phyloP scores from a whole-genome alignment of 2,113 vertebrate species.

The Dolichallabes microphthalmus region DNA sequence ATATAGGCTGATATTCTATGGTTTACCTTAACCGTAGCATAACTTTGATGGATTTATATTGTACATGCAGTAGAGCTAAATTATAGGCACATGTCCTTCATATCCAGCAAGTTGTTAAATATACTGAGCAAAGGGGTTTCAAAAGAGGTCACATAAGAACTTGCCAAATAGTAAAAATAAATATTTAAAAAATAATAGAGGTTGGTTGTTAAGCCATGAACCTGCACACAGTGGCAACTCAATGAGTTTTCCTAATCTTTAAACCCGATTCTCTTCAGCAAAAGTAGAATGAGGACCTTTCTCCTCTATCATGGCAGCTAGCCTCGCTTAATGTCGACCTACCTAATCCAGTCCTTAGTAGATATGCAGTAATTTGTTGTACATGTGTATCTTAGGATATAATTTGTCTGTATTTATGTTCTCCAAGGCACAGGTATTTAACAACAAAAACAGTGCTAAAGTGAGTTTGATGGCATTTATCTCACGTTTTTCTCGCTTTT shows the following conservation, averaged over 20 bases:
- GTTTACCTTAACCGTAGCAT: constrained; percentile 40
- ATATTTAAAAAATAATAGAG: background rate
- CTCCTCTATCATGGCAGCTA: constrained; percentile 89
- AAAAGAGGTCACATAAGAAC: constrained; percentile 36
- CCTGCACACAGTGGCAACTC: constrained; percentile 38
- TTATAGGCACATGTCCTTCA: constrained; percentile 34
- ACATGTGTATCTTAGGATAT: constrained; percentile 84
- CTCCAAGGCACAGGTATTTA: constrained; percentile 71
- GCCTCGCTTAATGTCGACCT: constrained; percentile 76
- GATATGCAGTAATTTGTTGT: constrained; percentile 90
- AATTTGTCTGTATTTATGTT: constrained; percentile 81
- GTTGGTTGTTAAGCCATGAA: constrained; percentile 44
- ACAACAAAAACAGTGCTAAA: constrained; percentile 66
- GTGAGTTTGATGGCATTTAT: constrained; percentile 84
- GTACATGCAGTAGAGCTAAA: constrained; percentile 38
- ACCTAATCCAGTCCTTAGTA: constrained; percentile 80
- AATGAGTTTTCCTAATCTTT: constrained; percentile 4
- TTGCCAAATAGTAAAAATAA: constrained; percentile 31
- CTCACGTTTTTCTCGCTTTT: constrained; percentile 65
- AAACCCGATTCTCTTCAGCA: constrained; percentile 35
- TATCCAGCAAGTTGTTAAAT: constrained; percentile 43
- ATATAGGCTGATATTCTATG: constrained; percentile 29
- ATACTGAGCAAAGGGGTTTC: constrained; percentile 30
- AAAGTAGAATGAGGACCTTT: constrained; percentile 74
- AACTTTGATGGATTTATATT: constrained; percentile 35